A percentile compares a stretch with the other conserved stretches of the same genome.
Evolutionary conservation across 2,113 vertebrate genomes (phyloP).

Genomic region (Mola mola): DNA sequence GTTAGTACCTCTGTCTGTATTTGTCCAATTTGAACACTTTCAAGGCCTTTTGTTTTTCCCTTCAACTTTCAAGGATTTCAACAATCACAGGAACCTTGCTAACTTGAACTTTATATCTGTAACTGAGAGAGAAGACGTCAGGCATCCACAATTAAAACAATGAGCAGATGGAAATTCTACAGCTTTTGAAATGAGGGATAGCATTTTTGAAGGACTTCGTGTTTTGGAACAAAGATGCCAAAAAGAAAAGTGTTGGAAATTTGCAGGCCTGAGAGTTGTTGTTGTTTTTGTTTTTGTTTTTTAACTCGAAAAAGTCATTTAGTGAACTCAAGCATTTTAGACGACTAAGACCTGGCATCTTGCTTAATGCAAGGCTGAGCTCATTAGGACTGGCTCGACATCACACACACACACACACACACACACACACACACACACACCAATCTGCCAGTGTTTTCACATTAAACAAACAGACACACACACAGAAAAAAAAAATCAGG

Average conservation of each 20-base stretch:
- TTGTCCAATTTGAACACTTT: too few relatives aligned
- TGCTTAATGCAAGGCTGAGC: constrained; percentile 74
- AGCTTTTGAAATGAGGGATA: too few relatives aligned
- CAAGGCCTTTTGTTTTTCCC: too few relatives aligned
- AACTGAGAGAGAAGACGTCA: too few relatives aligned
- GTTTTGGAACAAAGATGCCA: constrained; percentile 11
- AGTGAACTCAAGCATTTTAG: constrained; percentile 37
- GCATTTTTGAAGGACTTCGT: too few relatives aligned
- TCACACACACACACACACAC: constrained; percentile 49
- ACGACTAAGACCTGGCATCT: constrained; percentile 49
- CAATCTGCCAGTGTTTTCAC: constrained; percentile 67
- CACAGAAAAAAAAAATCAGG: constrained; percentile 13
- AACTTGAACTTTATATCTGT: too few relatives aligned
- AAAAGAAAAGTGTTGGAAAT: constrained; percentile 16
- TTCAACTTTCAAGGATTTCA: too few relatives aligned
- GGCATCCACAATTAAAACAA: too few relatives aligned
- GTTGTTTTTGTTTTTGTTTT: constrained; percentile 16
- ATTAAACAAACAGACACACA: too few relatives aligned
- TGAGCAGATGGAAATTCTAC: too few relatives aligned
- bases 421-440: constrained; percentile 27
- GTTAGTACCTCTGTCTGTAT: too few relatives aligned
- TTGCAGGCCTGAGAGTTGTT: constrained; percentile 22
- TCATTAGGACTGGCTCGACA: constrained; percentile 70
- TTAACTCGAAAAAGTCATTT: constrained; percentile 17
- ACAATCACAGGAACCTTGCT: too few relatives aligned